Evolutionary conservation across 2,797 vertebrate genomes (phyloP).

Genomic region (Premnoplex brunnescens): DNA sequence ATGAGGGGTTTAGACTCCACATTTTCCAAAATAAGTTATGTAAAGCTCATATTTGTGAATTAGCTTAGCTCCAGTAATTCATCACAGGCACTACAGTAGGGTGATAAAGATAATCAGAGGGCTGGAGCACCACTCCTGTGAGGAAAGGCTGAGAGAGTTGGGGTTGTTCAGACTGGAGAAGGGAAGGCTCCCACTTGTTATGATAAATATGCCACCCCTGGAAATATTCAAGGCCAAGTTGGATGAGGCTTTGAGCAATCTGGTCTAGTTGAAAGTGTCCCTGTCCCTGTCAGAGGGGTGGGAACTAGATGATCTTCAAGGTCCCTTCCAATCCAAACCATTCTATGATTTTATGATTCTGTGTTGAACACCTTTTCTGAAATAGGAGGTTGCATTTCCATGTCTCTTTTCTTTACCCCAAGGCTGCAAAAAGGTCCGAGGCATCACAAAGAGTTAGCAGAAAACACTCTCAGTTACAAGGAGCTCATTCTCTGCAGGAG

Average conservation of each 20-base stretch:
- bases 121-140: not conserved
- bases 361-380: not conserved
- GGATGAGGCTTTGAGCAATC: not conserved
- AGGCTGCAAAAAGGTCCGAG: not conserved
- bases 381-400: not conserved
- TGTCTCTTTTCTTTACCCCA: not conserved
- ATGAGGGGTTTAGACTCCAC: not conserved
- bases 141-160: not conserved
- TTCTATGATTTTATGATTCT: not conserved
- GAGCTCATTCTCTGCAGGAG: not conserved
- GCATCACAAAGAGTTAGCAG: not conserved
- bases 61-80: not conserved
- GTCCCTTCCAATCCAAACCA: not conserved
- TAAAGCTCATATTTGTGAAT: not conserved
- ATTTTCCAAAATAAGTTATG: not conserved
- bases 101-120: not conserved
- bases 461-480: not conserved
- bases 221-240: not conserved
- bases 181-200: too few relatives aligned
- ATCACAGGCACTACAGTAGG: not conserved
- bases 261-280: not conserved
- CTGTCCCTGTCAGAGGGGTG: not conserved
- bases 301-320: not conserved
- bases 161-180: not conserved
- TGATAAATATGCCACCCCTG: too few relatives aligned